phyloP scores from a whole-genome alignment of 2,888 invertebrate genomes.

The Oscheius onirici region DNA sequence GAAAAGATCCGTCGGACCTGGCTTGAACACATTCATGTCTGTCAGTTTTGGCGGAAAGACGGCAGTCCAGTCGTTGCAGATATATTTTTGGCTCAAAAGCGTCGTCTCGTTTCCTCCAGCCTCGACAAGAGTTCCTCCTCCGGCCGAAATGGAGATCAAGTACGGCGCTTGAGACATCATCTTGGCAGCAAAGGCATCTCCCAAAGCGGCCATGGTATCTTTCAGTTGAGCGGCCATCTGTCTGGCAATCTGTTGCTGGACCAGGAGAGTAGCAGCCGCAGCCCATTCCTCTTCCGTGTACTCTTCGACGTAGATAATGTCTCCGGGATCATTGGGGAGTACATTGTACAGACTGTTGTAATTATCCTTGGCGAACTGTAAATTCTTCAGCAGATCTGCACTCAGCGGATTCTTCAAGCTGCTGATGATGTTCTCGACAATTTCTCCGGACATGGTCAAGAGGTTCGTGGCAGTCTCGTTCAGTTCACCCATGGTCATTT shows the following conservation, averaged over 20 bases:
- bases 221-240: conserved; percentile 43
- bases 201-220: conserved; percentile 43
- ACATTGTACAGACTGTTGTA: conserved; percentile 57
- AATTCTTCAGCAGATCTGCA: conserved; percentile 47
- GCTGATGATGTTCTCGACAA: conserved; percentile 35
- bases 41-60: conserved; percentile 11
- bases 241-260: conserved; percentile 50
- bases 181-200: conserved; percentile 44
- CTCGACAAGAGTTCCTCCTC: conserved; percentile 45
- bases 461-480: conserved; percentile 42
- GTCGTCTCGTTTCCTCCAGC: conserved; percentile 41
- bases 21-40: conserved; percentile 7
- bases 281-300: conserved; percentile 60
- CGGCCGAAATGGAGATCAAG: conserved; percentile 30
- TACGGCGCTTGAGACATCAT: conserved; percentile 1
- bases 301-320: conserved; percentile 61
- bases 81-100: conserved; percentile 35
- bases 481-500: conserved; percentile 46
- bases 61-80: conserved; percentile 50
- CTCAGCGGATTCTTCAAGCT: conserved; percentile 51
- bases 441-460: conserved; percentile 27
- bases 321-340: conserved; percentile 47
- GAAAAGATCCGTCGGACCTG: conserved; percentile 18
- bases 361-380: conserved; percentile 50
- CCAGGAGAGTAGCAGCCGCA: conserved; percentile 51